phyloP scores from a whole-genome alignment of 1,140 invertebrate species.

The Camponotus vicinus region DNA sequence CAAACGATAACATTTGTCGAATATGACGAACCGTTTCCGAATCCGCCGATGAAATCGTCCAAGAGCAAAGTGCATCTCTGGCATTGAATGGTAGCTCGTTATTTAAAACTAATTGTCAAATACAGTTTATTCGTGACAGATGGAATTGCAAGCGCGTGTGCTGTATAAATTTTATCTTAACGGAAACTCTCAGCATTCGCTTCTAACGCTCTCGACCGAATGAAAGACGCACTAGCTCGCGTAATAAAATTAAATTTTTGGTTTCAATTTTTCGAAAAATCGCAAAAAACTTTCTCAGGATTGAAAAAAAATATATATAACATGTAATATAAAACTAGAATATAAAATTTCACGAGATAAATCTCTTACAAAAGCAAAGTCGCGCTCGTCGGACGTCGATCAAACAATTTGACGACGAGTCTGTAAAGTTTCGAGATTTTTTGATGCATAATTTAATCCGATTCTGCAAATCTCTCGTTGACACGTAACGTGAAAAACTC shows the following conservation, averaged over 20 bases:
- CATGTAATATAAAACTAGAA: slow-evolving; percentile 16
- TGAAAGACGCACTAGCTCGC: slow-evolving; percentile 10
- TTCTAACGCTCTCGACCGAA: background rate
- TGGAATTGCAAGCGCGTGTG: slow-evolving; percentile 18
- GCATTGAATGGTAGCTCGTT: slow-evolving; percentile 17
- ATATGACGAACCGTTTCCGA: background rate
- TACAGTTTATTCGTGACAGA: slow-evolving; percentile 44
- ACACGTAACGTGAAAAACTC: slow-evolving; percentile 9
- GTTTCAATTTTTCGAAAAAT: slow-evolving; percentile 23
- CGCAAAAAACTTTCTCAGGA: slow-evolving; percentile 8
- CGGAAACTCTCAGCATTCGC: background rate
- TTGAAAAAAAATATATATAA: background rate
- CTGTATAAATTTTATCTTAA: slow-evolving; percentile 30
- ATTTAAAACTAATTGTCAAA: slow-evolving; percentile 47
- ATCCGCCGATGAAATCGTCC: slow-evolving; percentile 43
- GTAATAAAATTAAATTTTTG: slow-evolving; percentile 45
- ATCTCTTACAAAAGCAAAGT: slow-evolving; percentile 42
- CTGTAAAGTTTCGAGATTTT: slow-evolving; percentile 24
- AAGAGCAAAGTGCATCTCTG: slow-evolving; percentile 27
- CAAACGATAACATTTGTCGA: slow-evolving; percentile 13
- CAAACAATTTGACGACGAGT: slow-evolving; percentile 12
- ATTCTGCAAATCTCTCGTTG: slow-evolving; percentile 2
- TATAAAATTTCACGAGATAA: slow-evolving; percentile 37
- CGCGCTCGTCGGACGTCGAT: slow-evolving; percentile 19
- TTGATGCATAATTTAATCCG: slow-evolving; percentile 22